A percentile compares a stretch with the other conserved stretches of the same genome.
phyloP scores from a whole-genome alignment of 2,797 vertebrate genomes.

The Cyclopterus lumpus region DNA sequence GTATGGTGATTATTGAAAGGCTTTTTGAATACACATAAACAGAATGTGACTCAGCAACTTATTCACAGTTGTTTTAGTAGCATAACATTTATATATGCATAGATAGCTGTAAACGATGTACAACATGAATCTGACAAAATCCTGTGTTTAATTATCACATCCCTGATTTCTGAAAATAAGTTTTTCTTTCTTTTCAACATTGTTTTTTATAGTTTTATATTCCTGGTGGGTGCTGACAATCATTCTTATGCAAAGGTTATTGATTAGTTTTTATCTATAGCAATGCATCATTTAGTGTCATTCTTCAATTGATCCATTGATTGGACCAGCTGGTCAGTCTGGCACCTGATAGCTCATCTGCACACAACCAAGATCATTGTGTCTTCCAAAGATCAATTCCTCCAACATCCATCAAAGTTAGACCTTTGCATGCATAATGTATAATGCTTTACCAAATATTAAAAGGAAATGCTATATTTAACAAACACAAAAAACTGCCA shows the following conservation, averaged over 20 bases:
- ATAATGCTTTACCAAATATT: slow-evolving; percentile 21
- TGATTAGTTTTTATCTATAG: slow-evolving; percentile 72
- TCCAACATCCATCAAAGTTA: slow-evolving; percentile 64
- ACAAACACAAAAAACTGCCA: neutral
- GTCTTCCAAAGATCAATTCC: slow-evolving; percentile 59
- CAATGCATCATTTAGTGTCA: slow-evolving; percentile 78
- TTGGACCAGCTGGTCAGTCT: slow-evolving; percentile 72
- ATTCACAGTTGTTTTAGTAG: slow-evolving; percentile 13
- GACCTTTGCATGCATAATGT: slow-evolving; percentile 47
- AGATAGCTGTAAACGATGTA: neutral
- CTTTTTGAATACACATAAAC: slow-evolving; percentile 13
- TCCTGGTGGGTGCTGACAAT: slow-evolving; percentile 4
- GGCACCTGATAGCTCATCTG: slow-evolving; percentile 65
- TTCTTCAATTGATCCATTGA: slow-evolving; percentile 82
- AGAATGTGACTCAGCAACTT: slow-evolving; percentile 23
- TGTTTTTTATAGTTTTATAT: slow-evolving; percentile 1
- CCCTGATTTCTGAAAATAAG: slow-evolving; percentile 10
- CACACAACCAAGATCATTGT: slow-evolving; percentile 66
- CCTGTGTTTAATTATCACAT: neutral
- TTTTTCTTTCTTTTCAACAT: neutral
- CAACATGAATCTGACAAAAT: neutral
- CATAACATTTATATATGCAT: neutral
- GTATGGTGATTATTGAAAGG: slow-evolving; percentile 44
- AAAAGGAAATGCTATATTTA: slow-evolving; percentile 9
- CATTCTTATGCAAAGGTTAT: slow-evolving; percentile 59